These are phyloP conservation scores for Imbricaverruca yamaguchii DNA, from an alignment of 2,888 invertebrate genomes.

Conservation along the genomic window DNA sequence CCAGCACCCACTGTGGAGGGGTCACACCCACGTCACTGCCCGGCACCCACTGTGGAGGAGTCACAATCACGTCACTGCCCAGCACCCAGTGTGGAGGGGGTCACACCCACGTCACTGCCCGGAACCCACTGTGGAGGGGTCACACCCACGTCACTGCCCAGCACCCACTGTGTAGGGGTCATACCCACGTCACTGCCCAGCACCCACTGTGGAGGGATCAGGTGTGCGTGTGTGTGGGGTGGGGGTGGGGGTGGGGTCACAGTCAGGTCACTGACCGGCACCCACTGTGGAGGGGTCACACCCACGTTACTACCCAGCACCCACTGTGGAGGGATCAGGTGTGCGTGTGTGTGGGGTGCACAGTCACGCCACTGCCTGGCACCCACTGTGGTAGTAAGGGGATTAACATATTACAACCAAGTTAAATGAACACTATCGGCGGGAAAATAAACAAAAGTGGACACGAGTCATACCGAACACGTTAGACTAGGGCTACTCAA, in stretches of 20 bases:
- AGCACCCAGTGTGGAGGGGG: neutral
- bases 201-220: conserved; percentile 72
- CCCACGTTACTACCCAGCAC: too few species aligned
- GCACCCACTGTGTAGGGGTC: conserved; percentile 50
- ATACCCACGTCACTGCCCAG: conserved; percentile 94
- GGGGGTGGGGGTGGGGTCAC: neutral
- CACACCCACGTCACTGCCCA: too few species aligned
- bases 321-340: conserved; percentile 64
- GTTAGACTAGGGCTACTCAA: too few species aligned
- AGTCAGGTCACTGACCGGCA: neutral
- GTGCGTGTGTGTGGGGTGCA: conserved; percentile 86
- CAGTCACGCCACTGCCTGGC: conserved; percentile 61
- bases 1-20: conserved; percentile 40
- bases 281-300: too few species aligned
- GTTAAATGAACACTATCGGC: too few species aligned
- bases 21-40: conserved; percentile 96
- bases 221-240: too few species aligned
- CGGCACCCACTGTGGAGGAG: conserved; percentile 68
- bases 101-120: neutral
- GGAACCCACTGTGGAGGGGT: too few species aligned
- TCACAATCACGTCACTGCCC: too few species aligned
- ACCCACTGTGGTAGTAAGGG: conserved; percentile 61
- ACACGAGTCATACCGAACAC: too few species aligned
- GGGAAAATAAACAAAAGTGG: too few species aligned
- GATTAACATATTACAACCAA: too few species aligned